Evolutionary conservation across 2,797 vertebrate species (phyloP).

Genomic region (Chelmon rostratus): DNA sequence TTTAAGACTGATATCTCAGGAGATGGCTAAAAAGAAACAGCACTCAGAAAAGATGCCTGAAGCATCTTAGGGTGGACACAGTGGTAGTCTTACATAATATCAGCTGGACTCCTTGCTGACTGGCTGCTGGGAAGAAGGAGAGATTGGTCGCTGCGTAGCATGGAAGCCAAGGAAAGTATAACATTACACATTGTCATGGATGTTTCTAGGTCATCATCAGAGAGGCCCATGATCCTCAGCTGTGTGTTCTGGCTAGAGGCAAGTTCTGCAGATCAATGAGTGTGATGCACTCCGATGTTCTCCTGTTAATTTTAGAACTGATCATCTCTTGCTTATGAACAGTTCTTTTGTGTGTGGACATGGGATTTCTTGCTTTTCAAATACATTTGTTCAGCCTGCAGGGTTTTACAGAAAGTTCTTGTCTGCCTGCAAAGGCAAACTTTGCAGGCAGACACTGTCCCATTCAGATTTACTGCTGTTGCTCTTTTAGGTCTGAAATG

Average conservation of each 20-base stretch:
- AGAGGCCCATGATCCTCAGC: slow-evolving; percentile 83
- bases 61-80: slow-evolving; percentile 46
- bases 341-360: slow-evolving; percentile 70
- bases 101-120: slow-evolving; percentile 31
- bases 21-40: background rate
- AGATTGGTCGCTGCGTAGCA: slow-evolving; percentile 31
- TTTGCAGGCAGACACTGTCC: no score
- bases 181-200: slow-evolving; percentile 65
- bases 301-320: slow-evolving; percentile 75
- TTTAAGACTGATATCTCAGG: background rate
- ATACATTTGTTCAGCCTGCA: slow-evolving; percentile 50
- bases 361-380: slow-evolving; percentile 47
- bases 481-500: slow-evolving; percentile 6
- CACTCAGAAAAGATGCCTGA: slow-evolving; percentile 32
- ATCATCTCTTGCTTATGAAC: slow-evolving; percentile 70
- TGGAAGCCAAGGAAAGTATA: slow-evolving; percentile 51
- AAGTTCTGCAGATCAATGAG: slow-evolving; percentile 70
- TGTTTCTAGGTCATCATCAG: slow-evolving; percentile 75
- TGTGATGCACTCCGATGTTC: slow-evolving; percentile 66
- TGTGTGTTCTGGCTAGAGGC: slow-evolving; percentile 73
- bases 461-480: slow-evolving; percentile 37
- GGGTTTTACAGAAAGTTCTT: slow-evolving; percentile 29
- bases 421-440: slow-evolving; percentile 1
- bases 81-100: slow-evolving; percentile 52
- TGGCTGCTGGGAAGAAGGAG: slow-evolving; percentile 31